phyloP scores from a whole-genome alignment of 2,113 vertebrate species.

The Charadrius vociferus region DNA sequence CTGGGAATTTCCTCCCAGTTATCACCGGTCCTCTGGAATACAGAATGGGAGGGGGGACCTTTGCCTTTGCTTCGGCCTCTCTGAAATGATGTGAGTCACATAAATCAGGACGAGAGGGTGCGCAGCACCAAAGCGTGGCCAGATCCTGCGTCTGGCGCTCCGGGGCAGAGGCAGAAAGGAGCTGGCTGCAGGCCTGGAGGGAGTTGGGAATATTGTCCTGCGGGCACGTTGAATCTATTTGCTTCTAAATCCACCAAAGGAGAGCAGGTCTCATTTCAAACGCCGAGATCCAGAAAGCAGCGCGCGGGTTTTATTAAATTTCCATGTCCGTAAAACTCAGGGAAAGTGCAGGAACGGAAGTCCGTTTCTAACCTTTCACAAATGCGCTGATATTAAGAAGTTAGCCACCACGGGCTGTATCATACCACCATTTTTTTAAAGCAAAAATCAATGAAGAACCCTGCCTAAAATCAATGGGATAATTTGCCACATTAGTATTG shows the following conservation, averaged over 20 bases:
- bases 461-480: constrained; percentile 62
- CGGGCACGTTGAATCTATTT: background rate
- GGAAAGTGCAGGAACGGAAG: background rate
- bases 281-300: background rate
- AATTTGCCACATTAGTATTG: constrained; percentile 49
- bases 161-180: constrained; percentile 13
- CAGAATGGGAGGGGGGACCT: background rate
- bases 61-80: background rate
- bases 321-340: background rate
- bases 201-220: constrained; percentile 36
- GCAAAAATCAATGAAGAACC: constrained; percentile 56
- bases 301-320: background rate
- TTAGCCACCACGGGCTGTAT: constrained; percentile 4
- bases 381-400: background rate
- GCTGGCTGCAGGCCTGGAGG: constrained; percentile 3
- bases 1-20: constrained; percentile 33
- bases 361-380: background rate
- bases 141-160: background rate
- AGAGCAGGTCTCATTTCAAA: background rate
- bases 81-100: background rate
- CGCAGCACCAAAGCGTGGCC: background rate
- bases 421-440: background rate
- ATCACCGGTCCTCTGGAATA: background rate
- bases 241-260: constrained; percentile 13
- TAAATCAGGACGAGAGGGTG: constrained; percentile 12